phyloP scores from a whole-genome alignment of 1,140 invertebrate genomes.

The Rhagoletis zephyria region DNA sequence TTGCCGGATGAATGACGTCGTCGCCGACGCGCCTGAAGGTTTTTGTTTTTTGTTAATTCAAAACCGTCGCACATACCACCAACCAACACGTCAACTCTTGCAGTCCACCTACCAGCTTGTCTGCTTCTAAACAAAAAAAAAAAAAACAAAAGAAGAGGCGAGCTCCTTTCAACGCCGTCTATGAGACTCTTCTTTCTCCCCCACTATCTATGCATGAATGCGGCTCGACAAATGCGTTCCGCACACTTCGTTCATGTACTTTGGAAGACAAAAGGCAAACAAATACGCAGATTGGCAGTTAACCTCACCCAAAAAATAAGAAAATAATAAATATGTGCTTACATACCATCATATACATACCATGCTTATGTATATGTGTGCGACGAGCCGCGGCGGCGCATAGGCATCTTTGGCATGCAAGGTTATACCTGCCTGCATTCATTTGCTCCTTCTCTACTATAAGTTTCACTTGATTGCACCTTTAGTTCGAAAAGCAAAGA shows the following conservation, averaged over 20 bases:
- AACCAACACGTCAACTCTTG: background rate
- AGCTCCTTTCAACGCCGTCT: background rate
- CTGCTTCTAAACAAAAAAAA: background rate
- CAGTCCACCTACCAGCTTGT: background rate
- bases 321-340: slow-evolving; percentile 18
- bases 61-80: background rate
- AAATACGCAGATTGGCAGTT: slow-evolving; percentile 23
- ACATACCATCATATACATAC: background rate
- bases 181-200: background rate
- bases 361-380: background rate
- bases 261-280: background rate
- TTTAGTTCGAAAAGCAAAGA: slow-evolving; percentile 30
- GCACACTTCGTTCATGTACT: background rate
- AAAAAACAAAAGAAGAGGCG: background rate
- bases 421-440: slow-evolving; percentile 19
- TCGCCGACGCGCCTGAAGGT: slow-evolving; percentile 4
- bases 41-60: background rate
- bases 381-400: background rate
- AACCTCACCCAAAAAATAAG: slow-evolving; percentile 39
- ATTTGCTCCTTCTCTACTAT: background rate
- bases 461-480: slow-evolving; percentile 4
- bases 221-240: background rate
- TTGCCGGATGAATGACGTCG: slow-evolving; percentile 40
- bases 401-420: slow-evolving; percentile 6
- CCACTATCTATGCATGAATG: background rate